Base-by-base conservation (phyloP, 2,797 vertebrate genomes). In the Pogonophryne albipinna region DNA sequence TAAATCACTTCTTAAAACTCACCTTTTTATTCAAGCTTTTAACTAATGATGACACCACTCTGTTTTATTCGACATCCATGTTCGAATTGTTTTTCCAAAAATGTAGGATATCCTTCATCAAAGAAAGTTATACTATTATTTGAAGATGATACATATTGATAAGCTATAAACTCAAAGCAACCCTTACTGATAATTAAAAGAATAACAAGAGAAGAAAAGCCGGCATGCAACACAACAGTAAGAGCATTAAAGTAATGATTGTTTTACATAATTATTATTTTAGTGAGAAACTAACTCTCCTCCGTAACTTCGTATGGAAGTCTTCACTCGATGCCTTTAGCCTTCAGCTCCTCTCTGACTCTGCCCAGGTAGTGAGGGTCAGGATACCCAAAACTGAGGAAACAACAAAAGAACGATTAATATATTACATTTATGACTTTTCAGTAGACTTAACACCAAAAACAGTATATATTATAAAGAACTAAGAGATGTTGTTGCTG, bases 311-410 rank as follows among this genome's bases (percentile, higher is more conserved):
- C 44, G 12, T 2, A 53, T 53, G 5, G 27, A 0, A 0, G 11
- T 66, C 20, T 56, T 95, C 71, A 95, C 76, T 90, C 7, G 5
- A 96, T 89, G 74, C 95, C 95, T 91, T 94, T 95, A 1, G 89
- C 91, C 47, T 94, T 95, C 73, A 96, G 91, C 86, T 95, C 95
- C 0, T 93, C 93, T 41, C 60, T 93, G 53, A 96, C 94, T 84
- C 93, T n/a, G n/a, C n/a, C n/a, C n/a, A n/a, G n/a, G 73, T 96
- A 96, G 0, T 0, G 0, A 0, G 78, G 56, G 2, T 96, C 95
- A 63, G 95, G 95, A 73, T 95, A 96, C 0, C 92, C 93, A 51
- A 31, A 95, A 0, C 95, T 96, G 87, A 53, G 41, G 41, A 84
- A 42, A 67, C 4, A 80, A 0, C 71, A 0, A 0, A 67, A 31